These are phyloP conservation scores for Laothoe populi DNA, from an alignment of 2,888 invertebrate genomes.

Conservation along the genomic window DNA sequence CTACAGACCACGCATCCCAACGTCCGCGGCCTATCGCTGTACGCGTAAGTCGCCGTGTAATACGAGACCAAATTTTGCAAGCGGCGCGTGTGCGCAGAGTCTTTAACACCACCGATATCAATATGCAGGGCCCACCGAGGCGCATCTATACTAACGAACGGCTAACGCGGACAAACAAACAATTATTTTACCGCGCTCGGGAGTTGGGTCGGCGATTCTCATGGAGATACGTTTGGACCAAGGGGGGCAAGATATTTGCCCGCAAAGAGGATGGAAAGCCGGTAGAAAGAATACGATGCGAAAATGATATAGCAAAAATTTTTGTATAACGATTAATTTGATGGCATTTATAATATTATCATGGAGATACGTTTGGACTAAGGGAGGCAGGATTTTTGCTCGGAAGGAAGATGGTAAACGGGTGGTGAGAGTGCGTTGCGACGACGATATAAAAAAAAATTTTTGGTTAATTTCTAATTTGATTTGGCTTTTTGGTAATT, in stretches of 20 bases:
- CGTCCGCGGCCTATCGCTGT: neutral
- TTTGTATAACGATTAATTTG: too few relatives aligned
- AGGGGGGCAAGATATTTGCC: too few relatives aligned
- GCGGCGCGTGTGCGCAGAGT: neutral
- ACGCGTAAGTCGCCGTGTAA: neutral
- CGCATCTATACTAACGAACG: neutral
- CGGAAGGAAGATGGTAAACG: neutral
- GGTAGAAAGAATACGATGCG: too few relatives aligned
- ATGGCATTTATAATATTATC: too few relatives aligned
- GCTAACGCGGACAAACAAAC: constrained; percentile 8
- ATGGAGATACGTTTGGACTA: neutral
- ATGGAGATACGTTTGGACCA: too few relatives aligned
- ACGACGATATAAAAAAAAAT: neutral
- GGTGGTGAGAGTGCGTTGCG: neutral
- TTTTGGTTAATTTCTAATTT: neutral
- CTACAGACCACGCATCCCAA: neutral
- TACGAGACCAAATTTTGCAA: neutral
- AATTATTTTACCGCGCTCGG: neutral
- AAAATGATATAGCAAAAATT: too few relatives aligned
- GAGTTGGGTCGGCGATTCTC: neutral
- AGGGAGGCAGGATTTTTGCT: constrained; percentile 8
- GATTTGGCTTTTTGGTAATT: neutral
- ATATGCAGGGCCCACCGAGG: neutral
- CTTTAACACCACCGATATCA: neutral
- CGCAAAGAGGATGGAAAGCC: too few relatives aligned